phyloP scores from a whole-genome alignment of 2,888 invertebrate species.

The Xylota segnis region DNA sequence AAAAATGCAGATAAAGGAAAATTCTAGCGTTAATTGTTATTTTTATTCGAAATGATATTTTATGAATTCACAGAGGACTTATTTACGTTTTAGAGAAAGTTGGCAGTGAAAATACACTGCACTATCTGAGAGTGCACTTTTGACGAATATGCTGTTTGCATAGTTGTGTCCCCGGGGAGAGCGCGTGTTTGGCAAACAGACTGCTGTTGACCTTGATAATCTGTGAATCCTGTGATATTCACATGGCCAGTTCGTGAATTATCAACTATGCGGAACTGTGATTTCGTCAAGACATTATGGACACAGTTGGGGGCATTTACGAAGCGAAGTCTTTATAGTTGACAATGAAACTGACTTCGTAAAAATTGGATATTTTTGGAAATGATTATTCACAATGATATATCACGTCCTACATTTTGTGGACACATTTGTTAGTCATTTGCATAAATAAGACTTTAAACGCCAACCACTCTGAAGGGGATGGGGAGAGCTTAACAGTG shows the following conservation, averaged over 20 bases:
- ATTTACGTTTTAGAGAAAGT: slow-evolving; percentile 19
- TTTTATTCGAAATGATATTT: neutral
- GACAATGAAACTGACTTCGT: too few species aligned
- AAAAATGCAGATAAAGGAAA: neutral
- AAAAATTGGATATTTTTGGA: neutral
- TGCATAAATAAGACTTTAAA: neutral
- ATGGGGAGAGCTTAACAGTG: neutral
- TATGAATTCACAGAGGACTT: neutral
- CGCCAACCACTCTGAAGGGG: neutral
- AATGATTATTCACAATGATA: neutral
- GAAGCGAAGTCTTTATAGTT: slow-evolving; percentile 4
- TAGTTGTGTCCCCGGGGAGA: neutral
- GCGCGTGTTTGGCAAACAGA: neutral
- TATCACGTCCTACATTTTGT: neutral
- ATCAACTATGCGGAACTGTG: slow-evolving; percentile 13
- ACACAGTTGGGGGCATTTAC: slow-evolving; percentile 1
- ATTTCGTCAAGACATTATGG: slow-evolving; percentile 14
- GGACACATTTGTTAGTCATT: neutral
- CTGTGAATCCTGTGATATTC: slow-evolving; percentile 21
- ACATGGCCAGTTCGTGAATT: slow-evolving; percentile 27
- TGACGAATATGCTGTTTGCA: slow-evolving; percentile 7
- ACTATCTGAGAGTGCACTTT: neutral
- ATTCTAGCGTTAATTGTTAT: slow-evolving; percentile 23
- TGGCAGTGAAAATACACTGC: slow-evolving; percentile 35
- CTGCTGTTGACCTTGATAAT: slow-evolving; percentile 3